phyloP scores from a whole-genome alignment of 2,888 invertebrate species.

The Phanerotoma sp. region DNA sequence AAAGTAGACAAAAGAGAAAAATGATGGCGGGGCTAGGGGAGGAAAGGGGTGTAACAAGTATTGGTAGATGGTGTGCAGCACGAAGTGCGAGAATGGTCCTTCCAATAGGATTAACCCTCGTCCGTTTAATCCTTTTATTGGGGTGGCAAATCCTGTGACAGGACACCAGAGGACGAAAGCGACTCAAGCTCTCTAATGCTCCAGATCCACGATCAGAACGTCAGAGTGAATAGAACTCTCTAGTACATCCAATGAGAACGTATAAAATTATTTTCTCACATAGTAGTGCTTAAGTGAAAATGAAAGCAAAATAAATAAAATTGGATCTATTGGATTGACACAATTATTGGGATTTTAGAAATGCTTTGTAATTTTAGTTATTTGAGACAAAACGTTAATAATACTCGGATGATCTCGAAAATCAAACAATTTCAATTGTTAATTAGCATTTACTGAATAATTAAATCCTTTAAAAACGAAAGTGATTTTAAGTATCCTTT shows the following conservation, averaged over 20 bases:
- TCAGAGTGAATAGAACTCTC: conserved; percentile 21
- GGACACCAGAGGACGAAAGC: conserved; percentile 44
- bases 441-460: too few species aligned
- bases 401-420: too few species aligned
- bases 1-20: conserved; percentile 1
- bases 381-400: too few species aligned
- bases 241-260: not conserved
- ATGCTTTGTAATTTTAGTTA: too few species aligned
- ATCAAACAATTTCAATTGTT: too few species aligned
- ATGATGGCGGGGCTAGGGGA: conserved; percentile 18
- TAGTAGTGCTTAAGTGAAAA: not conserved
- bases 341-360: too few species aligned
- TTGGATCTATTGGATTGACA: too few species aligned
- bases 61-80: conserved; percentile 17
- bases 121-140: conserved; percentile 57
- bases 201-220: conserved; percentile 35
- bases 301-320: not conserved
- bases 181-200: conserved; percentile 16
- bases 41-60: conserved; percentile 29
- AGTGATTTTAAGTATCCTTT: too few species aligned
- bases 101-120: conserved; percentile 56
- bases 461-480: too few species aligned
- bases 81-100: conserved; percentile 47
- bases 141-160: conserved; percentile 51
- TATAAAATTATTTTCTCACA: not conserved